Percentiles rank a stretch among this genome's conserved stretches.
Evolutionary conservation across 2,797 vertebrate species (phyloP).

Genomic region (Smutsia gigantea): DNA sequence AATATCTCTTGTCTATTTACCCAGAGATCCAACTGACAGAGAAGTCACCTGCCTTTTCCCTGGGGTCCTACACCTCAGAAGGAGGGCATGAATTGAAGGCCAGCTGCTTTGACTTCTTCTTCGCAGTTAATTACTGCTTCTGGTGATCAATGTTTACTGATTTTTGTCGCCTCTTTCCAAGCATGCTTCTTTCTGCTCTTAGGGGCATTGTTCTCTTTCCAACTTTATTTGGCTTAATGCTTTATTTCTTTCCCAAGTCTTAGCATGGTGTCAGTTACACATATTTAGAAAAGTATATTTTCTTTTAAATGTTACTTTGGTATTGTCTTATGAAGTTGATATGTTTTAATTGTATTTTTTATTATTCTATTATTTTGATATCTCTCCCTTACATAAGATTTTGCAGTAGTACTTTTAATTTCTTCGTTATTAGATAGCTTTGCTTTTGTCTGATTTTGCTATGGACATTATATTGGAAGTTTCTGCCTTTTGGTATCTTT

Average conservation of each 20-base stretch:
- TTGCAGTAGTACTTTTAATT: background rate
- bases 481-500: background rate
- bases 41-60: background rate
- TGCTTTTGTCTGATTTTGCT: background rate
- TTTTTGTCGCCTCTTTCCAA: background rate
- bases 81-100: background rate
- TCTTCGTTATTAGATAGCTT: background rate
- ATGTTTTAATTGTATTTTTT: background rate
- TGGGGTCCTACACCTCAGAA: background rate
- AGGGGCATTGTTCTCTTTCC: background rate
- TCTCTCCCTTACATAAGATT: background rate
- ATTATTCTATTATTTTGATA: conserved; percentile 9
- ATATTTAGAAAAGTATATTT: background rate
- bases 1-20: background rate
- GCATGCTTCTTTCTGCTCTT: background rate
- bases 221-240: background rate
- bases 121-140: background rate
- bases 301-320: conserved; percentile 14
- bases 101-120: background rate
- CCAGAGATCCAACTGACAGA: background rate
- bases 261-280: background rate
- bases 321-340: background rate
- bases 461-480: background rate
- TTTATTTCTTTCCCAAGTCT: background rate
- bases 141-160: background rate